A percentile compares a stretch with the other conserved stretches of the same genome.
Conservation (phyloP, 2,888 invertebrate genomes). For the Ophioninae sp. region DNA sequence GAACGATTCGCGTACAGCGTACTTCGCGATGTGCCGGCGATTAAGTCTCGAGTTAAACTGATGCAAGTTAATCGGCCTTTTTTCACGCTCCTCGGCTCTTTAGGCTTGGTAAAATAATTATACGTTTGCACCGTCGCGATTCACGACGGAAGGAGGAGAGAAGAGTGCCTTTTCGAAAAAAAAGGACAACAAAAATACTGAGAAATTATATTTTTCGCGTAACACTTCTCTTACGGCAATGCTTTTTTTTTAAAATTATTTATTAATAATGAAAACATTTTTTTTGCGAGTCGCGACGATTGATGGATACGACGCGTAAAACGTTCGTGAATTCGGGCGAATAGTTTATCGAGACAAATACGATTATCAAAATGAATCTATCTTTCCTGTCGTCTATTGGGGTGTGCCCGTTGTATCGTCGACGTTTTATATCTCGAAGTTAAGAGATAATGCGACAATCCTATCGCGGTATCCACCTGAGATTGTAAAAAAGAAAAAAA, state of each 20-base stretch:
- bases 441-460: too few species aligned
- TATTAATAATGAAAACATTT: too few species aligned
- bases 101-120: slow-evolving; percentile 13
- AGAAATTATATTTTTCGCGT: too few species aligned
- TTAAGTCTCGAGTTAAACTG: slow-evolving; percentile 29
- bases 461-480: background rate
- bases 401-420: too few species aligned
- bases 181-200: too few species aligned
- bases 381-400: too few species aligned
- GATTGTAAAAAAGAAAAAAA: slow-evolving; percentile 10
- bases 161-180: too few species aligned
- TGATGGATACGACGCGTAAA: too few species aligned
- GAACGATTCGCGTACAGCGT: background rate
- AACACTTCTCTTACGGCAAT: background rate
- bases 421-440: background rate
- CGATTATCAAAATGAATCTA: too few species aligned
- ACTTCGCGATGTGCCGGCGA: slow-evolving; percentile 13
- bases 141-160: background rate
- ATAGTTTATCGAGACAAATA: too few species aligned
- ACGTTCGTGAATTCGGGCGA: too few species aligned
- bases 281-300: too few species aligned
- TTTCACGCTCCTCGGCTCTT: background rate
- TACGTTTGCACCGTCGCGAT: slow-evolving; percentile 12
- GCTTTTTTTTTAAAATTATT: background rate
- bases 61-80: slow-evolving; percentile 2